Base-by-base conservation (phyloP, 2,888 invertebrate species). In the Brachylomia viminalis region DNA sequence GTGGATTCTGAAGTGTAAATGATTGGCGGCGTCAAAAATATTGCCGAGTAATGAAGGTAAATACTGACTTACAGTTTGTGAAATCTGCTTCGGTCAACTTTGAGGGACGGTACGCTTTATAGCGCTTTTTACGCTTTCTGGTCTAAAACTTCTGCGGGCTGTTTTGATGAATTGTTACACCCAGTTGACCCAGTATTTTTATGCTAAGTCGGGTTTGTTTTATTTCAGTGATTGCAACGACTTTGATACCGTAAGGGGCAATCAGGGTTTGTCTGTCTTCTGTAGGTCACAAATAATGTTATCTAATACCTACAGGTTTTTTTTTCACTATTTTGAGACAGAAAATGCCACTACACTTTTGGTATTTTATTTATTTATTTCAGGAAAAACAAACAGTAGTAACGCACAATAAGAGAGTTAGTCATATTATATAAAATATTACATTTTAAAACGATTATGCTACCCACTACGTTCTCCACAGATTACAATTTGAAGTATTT, bases 1-100 rank as follows among this genome's bases (percentile, higher is more conserved):
- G 84, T 87, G 84, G 85, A 88, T 86, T 89, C 86, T 90, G 74
- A 86, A 90, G 84, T 85, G 85, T 77, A 84, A 86, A 88, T 81
- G 83, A 87, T 80, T 75, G 85, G 59, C 80, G 38, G 64, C 42
- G 75, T 80, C 77, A 75, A 70, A 82, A 87, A 86, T 86, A 87
- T 82, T 79, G 78, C 76, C n/a, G 67, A 70, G 79, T 84, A 86
- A 87, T 84, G 83, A 85, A 83, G 80, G 87, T 86, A 86, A 85
- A 85, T 79, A 85, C 77, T 69, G 75, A 64, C 72, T 79, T 79
- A 81, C 65, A 82, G 70, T 86, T 87, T 80, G 72, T 76, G 65
- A 77, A 86, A 84, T 85, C 86, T 78, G 83, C 70, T 82, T 70
- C 71, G 76, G 78, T 78, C 82, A 76, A 84, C 77, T 79, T 80